Base-by-base conservation (phyloP, 1,140 invertebrate species). In the Chlorops oryzae region DNA sequence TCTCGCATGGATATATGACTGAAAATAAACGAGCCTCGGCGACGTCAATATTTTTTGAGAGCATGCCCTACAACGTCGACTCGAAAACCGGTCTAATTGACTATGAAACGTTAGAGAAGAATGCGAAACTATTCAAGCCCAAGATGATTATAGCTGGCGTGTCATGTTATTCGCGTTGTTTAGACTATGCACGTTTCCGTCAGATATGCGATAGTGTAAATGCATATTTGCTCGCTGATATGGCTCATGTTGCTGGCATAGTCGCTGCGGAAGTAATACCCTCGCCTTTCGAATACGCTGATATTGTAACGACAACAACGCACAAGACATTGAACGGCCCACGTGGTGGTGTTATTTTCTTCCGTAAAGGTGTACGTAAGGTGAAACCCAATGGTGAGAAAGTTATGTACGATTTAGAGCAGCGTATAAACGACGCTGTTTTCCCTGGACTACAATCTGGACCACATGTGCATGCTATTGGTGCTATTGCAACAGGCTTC, bases 1-100 rank as follows among this genome's bases (percentile, higher is more conserved):
- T 94, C 28, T 95, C 92, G 39, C 96, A 97, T 70, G 96, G 85
- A 27, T 98, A 96, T 72, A 90, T 91, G 65, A 96, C 93, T 2
- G 74, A 81, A 3, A 85, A 77, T 2, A 96, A 95, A 68, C 95
- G 92, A 74, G 92, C 98, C 22, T 98, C 95, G 1, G 95, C 94
- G 2, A 96, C 95, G 1, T 97, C 95, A 0, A 87, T 98, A 32
- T 98, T 95, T 76, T 99, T 98, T 71, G 95, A 99, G 76, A 96
- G 93, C 12, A 92, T 98, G 86, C 95, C 95, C 3, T 99, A 99
- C 65, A 97, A 96, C 75, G 86, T 96, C 32, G 74, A 96, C 69
- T 80, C 85, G 3, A 65, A 74, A 42, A 94, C 90, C 13, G 96
- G 95, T 24, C 69, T 95, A 0, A 98, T 99, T 51, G 91, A 99